These are phyloP conservation scores for Dasypus novemcinctus DNA, from an alignment of 2,113 vertebrate genomes.

Conservation along the genomic window DNA sequence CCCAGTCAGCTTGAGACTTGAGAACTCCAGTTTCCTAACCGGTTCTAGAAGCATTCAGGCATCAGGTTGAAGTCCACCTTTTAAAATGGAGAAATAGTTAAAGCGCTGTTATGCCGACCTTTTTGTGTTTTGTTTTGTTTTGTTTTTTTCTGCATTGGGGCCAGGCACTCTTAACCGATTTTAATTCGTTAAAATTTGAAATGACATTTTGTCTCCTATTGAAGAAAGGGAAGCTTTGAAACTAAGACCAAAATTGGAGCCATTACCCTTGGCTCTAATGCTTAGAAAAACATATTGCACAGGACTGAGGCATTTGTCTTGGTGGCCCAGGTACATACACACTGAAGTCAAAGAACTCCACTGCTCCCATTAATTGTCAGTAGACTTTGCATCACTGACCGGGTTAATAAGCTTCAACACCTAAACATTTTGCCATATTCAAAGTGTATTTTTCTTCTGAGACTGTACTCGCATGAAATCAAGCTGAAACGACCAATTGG, in stretches of 20 bases:
- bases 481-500: neutral
- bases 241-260: slow-evolving; percentile 71
- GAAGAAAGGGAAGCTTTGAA: slow-evolving; percentile 71
- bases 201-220: slow-evolving; percentile 50
- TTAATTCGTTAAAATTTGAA: slow-evolving; percentile 73
- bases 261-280: slow-evolving; percentile 31
- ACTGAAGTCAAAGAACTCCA: slow-evolving; percentile 53
- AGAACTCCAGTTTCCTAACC: slow-evolving; percentile 39
- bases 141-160: neutral
- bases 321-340: slow-evolving; percentile 53
- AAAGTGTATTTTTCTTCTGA: neutral
- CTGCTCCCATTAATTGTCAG: slow-evolving; percentile 26
- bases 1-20: neutral
- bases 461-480: neutral
- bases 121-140: no score
- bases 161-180: slow-evolving; percentile 58
- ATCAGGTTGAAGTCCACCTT: neutral
- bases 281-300: slow-evolving; percentile 74
- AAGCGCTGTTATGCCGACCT: neutral
- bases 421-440: neutral
- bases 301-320: slow-evolving; percentile 69
- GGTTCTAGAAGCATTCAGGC: neutral
- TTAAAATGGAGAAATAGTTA: slow-evolving; percentile 33
- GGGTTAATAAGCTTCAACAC: slow-evolving; percentile 48
- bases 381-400: slow-evolving; percentile 61